These are phyloP conservation scores for Lysandra bellargus DNA, from an alignment of 2,888 invertebrate genomes.

Conservation along the genomic window DNA sequence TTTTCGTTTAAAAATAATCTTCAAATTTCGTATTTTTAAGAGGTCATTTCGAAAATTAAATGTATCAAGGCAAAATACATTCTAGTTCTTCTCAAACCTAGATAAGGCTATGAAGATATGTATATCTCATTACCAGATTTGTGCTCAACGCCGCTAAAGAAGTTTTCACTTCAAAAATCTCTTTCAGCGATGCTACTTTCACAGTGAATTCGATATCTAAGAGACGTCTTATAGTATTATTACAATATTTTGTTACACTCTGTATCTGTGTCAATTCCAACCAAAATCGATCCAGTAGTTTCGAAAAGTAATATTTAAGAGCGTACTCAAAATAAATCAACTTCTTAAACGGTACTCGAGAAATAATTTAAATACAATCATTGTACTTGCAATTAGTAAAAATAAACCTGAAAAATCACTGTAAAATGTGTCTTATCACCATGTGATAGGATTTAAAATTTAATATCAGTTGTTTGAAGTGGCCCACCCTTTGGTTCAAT, in stretches of 20 bases:
- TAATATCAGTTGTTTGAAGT: neutral
- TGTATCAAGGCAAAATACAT: too few relatives aligned
- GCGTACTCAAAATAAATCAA: neutral
- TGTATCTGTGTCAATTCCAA: neutral
- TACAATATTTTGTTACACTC: too few relatives aligned
- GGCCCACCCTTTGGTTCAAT: neutral
- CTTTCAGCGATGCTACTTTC: neutral
- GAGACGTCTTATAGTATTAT: too few relatives aligned
- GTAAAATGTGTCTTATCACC: neutral
- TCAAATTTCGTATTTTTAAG: too few relatives aligned
- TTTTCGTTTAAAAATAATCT: too few relatives aligned
- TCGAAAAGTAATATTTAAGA: neutral
- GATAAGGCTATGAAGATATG: too few relatives aligned
- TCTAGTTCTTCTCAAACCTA: too few relatives aligned
- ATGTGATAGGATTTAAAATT: neutral
- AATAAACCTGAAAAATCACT: neutral
- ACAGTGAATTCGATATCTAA: neutral
- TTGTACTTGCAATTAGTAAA: slow-evolving; percentile 5
- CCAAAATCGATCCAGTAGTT: neutral
- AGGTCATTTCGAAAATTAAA: too few relatives aligned
- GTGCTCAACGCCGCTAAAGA: too few relatives aligned
- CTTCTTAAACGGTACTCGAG: neutral
- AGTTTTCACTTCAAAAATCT: too few relatives aligned
- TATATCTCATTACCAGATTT: too few relatives aligned
- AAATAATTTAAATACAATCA: slow-evolving; percentile 7